Evolutionary conservation across 1,140 invertebrate species (phyloP), one percentile per base, ranked within the genome.

Genomic region (Rhynchophorus ferrugineus): DNA sequence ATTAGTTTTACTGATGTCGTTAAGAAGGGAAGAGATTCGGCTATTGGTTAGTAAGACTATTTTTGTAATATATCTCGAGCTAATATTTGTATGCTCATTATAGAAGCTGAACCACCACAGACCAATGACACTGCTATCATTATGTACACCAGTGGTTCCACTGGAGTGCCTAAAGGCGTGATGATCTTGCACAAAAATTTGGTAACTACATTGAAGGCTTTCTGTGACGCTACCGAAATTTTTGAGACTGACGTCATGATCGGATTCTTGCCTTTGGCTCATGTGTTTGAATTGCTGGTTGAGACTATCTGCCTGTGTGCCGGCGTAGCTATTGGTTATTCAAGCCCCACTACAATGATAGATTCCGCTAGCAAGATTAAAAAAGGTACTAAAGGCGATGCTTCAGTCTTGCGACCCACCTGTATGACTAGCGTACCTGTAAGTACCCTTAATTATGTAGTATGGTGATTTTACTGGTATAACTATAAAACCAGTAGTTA

Each of bases 271-370:
- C 96, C 96, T 8, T 74, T 98, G 39, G 96, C 96, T 35, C 97
- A 99, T 73, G 95, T 99, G 1, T 89, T 98, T 60, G 97, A 99
- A 73, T 75, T 99, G 35, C 78, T 93, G 39, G 82, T 83, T 7
- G 87, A 89, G 63, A 83, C 78, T 58, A 76, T 84, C 9, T 85
- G 84, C 61, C 73, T 86, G 33, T 69, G 85, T 34, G 80, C 75
- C n/a, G 96, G 95, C 19, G 83, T 95, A n/a, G 80, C 85, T 3
- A 95, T 99, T 68, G 96, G 95, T 5, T 99, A 98, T 71, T 96
- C 93, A 1, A 93, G 92, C 0, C 89, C 95, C 0, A 72, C 93
- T 17, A 99, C 96, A 0, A 83, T 99, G 76, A 87, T 96, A 34
- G 95, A 99, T 70, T 84, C 89, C 3, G 92, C 93, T 36, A 94